Base-by-base conservation (phyloP, 2,797 vertebrate genomes). In the Molossus molossus region DNA sequence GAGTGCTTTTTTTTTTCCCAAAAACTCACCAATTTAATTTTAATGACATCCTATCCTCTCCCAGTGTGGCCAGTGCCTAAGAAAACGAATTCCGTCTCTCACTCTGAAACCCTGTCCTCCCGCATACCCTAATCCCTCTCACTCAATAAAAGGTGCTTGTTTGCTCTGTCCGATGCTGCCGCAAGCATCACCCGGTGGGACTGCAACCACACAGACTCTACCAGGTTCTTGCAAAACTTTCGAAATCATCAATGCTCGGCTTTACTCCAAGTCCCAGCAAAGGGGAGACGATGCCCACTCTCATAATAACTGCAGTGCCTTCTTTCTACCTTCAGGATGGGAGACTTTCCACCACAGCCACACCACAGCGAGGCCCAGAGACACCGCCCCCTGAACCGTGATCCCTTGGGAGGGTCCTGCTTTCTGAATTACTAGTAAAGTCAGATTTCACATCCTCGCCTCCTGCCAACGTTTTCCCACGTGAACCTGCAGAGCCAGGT, bases 341-440 rank as follows among this genome's bases (percentile, higher is more conserved):
- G 64, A 12, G 15, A 1, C n/a, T 58, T 64, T 64, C 88, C 70
- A 80, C 48, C 0, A 0, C 21, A 29, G 50, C 21, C 21, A 0
- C 4, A 3, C 20, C 48, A 1, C 12, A 23, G 73, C 27, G 58
- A 65, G 29, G 40, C 50, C 17, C 13, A 64, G 58, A 72, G 69
- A 29, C 3, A 14, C 20, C 15, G 3, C 14, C 21, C 20, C 4
- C 1, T 0, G 20, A 60, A 55, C 37, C 1, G 1, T 25, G 29
- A 12, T 40, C 37, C 29, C 40, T 37, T 2, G 3, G 17, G 33
- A 81, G 14, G n/a, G 55, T 1, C 3, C 5, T 0, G 9, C 6
- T 14, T 57, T 65, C 50, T 48, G 12, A 85, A 50, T n/a, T 60
- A n/a, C 58, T 55, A 73, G 33, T 29, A 33, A 55, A 70, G 27